Evolutionary conservation across 2,113 vertebrate species (phyloP).

Genomic region (Notothenia coriiceps): DNA sequence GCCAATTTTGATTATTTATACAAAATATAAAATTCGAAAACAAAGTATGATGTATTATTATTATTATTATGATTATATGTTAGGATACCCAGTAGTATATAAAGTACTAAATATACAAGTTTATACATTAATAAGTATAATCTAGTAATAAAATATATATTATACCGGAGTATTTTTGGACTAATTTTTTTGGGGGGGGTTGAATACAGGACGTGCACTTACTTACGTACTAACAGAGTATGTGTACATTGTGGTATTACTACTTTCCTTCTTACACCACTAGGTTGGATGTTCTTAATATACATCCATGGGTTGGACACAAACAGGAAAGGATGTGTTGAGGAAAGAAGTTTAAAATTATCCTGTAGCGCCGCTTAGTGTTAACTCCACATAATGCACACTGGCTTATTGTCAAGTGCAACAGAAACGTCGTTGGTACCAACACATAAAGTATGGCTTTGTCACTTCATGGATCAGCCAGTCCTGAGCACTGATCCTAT

Average conservation of each 20-base stretch:
- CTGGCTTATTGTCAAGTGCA: constrained; percentile 49
- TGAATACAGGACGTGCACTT: background rate
- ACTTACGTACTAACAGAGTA: background rate
- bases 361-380: constrained; percentile 66
- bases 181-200: background rate
- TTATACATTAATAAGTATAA: background rate
- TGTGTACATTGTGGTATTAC: background rate
- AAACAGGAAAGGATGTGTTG: background rate
- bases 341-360: background rate
- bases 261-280: background rate
- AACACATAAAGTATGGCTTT: background rate
- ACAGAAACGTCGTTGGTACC: constrained; percentile 1
- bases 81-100: background rate
- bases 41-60: background rate
- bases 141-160: background rate
- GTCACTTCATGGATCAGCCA: background rate
- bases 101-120: background rate
- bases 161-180: background rate
- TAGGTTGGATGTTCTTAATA: too few relatives aligned
- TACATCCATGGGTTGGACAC: background rate
- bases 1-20: background rate
- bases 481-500: too few relatives aligned
- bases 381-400: constrained; percentile 36
- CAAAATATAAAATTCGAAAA: background rate
- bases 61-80: too few relatives aligned